Evolutionary conservation across 1,140 invertebrate genomes (phyloP).

Genomic region (Bombus difficillimus): DNA sequence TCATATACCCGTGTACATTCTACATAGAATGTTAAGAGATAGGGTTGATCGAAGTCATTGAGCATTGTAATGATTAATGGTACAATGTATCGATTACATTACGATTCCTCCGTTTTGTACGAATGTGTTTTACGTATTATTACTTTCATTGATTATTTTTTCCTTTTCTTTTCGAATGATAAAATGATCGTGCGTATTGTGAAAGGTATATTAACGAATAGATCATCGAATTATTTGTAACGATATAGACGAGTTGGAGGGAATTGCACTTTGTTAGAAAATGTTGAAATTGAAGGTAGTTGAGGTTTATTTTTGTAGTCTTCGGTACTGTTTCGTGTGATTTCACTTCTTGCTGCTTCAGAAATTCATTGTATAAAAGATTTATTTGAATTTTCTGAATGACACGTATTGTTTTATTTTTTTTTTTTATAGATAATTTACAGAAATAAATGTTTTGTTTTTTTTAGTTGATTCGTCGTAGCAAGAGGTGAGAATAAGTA

Average conservation of each 20-base stretch:
- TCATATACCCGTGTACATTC: slow-evolving; percentile 10
- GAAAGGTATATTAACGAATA: neutral
- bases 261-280: neutral
- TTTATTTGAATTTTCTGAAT: neutral
- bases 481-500: neutral
- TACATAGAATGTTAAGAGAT: slow-evolving; percentile 4
- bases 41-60: slow-evolving; percentile 20
- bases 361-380: too few relatives aligned
- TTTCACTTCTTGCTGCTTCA: neutral
- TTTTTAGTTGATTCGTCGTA: too few relatives aligned
- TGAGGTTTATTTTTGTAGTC: slow-evolving; percentile 29
- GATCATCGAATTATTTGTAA: slow-evolving; percentile 24
- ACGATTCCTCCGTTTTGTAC: slow-evolving; percentile 6
- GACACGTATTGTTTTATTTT: neutral
- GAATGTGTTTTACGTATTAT: neutral
- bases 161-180: too few relatives aligned
- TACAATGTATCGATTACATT: neutral
- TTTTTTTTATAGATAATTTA: neutral
- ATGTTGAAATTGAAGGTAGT: neutral
- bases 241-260: neutral
- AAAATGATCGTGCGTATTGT: neutral
- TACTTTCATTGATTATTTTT: neutral
- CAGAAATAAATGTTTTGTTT: too few relatives aligned
- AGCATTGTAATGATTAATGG: slow-evolving; percentile 18
- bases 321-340: neutral